A percentile compares a stretch with the other conserved stretches of the same genome.
phyloP scores from a whole-genome alignment of 2,797 vertebrate species.

The Glyptemys insculpta region DNA sequence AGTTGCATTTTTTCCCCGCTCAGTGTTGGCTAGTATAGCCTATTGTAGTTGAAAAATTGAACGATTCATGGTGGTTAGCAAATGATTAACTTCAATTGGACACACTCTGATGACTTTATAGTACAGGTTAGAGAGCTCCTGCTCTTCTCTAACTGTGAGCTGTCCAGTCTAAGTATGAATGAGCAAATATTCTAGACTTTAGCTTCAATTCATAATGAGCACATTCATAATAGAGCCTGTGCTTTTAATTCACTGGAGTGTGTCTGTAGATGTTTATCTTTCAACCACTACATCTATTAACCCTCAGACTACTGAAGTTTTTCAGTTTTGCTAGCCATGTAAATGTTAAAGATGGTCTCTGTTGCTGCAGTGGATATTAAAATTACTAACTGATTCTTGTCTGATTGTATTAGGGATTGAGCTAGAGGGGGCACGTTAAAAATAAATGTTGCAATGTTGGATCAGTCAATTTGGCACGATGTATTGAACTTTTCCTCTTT shows the following conservation, averaged over 20 bases:
- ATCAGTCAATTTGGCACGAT: neutral
- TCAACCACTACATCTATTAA: neutral
- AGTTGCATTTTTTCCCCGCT: neutral
- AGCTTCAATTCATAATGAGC: neutral
- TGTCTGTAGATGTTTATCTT: neutral
- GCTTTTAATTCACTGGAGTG: neutral
- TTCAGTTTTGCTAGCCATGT: neutral
- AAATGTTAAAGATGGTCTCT: neutral
- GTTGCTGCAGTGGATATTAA: neutral
- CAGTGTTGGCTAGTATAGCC: neutral
- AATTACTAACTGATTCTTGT: neutral
- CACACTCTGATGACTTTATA: neutral
- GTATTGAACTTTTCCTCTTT: neutral
- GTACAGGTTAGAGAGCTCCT: neutral
- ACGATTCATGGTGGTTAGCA: neutral
- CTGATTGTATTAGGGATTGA: neutral
- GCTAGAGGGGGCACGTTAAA: neutral
- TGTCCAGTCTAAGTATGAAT: neutral
- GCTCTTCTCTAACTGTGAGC: neutral
- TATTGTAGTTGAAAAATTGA: neutral
- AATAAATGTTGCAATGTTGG: neutral
- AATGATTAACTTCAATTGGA: neutral
- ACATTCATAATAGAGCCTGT: fast-evolving
- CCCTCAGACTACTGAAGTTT: neutral
- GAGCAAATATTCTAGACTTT: neutral